Conservation (phyloP, 2,888 invertebrate species). For the Hecatera dysodea region DNA sequence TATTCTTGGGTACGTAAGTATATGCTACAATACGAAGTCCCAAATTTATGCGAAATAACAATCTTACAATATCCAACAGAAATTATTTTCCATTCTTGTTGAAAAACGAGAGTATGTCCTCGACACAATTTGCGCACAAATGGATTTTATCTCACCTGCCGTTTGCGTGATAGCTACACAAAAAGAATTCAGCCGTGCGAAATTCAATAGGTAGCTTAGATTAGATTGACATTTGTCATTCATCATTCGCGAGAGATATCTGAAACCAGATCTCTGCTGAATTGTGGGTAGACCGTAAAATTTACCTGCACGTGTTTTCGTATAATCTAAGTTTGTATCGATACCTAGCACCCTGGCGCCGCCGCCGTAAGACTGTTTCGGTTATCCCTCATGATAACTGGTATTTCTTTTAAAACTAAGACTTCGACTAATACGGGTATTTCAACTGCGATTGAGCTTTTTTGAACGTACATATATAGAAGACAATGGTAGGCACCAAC, state of each 20-base stretch:
- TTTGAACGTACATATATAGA: not conserved
- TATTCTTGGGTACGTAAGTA: constrained; percentile 16
- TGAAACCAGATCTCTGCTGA: constrained; percentile 14
- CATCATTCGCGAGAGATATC: constrained; percentile 31
- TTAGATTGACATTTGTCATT: constrained; percentile 48
- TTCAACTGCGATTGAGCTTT: constrained; percentile 5
- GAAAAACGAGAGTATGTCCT: constrained; percentile 28
- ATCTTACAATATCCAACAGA: constrained; percentile 18
- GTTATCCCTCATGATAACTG: not conserved
- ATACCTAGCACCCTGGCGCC: too few species aligned
- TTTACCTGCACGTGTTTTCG: constrained; percentile 8
- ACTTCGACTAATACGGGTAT: not conserved
- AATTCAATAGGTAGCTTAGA: constrained; percentile 37
- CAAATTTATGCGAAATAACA: constrained; percentile 23
- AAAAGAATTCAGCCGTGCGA: constrained; percentile 33
- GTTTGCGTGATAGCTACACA: constrained; percentile 25
- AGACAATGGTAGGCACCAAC: constrained; percentile 18
- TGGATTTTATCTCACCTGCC: constrained; percentile 43
- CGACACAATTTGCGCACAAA: constrained; percentile 45
- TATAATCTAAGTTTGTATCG: not conserved
- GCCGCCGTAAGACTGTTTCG: not conserved
- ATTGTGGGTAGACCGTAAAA: constrained; percentile 12
- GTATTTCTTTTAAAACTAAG: not conserved
- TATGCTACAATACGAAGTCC: constrained; percentile 13
- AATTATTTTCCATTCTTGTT: constrained; percentile 28